Base-by-base conservation (phyloP, 2,797 vertebrate genomes). In the Fratercula arctica region DNA sequence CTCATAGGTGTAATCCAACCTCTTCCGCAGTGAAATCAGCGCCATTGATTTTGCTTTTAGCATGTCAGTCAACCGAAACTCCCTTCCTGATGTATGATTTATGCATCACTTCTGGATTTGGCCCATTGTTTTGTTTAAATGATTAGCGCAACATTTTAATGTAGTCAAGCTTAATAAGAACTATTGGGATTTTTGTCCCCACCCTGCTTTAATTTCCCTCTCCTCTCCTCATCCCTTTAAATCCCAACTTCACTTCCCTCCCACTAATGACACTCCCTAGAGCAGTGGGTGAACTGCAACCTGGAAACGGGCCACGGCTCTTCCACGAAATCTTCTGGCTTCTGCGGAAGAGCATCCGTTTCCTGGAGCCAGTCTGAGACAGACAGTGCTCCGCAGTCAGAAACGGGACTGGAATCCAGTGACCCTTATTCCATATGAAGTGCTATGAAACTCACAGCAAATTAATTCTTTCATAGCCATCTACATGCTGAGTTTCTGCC, bases 331-430 rank as follows among this genome's bases (percentile, higher is more conserved):
- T 50, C 80, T 64, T 57, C 84, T 67, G 85, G 78, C 57, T 94
- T 85, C 89, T 93, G 75, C 2, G 1, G 89, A 96, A 95, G 60
- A 95, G 45, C 1, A 0, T 91, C 79, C 92, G 21, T 93, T 96
- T 95, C 92, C 93, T 95, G 95, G 89, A 96, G 94, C 75, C 83
- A 74, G 76, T 1, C 56, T 80, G 91, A 94, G 92, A 78, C 94
- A 95, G 92, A 87, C 83, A 93, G 91, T 67, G 83, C 95, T 96
- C 53, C 59, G 75, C 88, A 96, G 68, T 45, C 89, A 79, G 69
- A 13, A 74, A 16, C 73, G 21, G 80, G 28, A 76, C 94, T 89
- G 83, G 28, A 87, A 78, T 75, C 72, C 73, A 61, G 48, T 61
- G 79, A 91, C 92, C 90, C 85, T 67, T 88, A 45, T 63, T 90